These are phyloP conservation scores for Hippotragus niger DNA, from an alignment of 2,113 vertebrate genomes.

Conservation along the genomic window DNA sequence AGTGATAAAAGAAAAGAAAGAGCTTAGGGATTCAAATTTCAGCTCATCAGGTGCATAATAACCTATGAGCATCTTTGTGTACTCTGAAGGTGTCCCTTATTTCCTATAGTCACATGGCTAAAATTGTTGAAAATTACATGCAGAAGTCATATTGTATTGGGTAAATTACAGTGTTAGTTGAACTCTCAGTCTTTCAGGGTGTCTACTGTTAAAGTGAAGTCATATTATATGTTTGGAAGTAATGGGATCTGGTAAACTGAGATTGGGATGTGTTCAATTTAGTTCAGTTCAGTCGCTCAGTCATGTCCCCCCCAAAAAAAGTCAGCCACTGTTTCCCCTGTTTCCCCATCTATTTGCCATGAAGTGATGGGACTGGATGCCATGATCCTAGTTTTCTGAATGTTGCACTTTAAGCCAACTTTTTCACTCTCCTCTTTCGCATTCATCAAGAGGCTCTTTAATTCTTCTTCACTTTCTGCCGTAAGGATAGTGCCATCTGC, in stretches of 20 bases:
- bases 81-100: background rate
- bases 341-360: too few species aligned
- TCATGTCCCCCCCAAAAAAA: background rate
- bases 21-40: background rate
- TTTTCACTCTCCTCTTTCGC: too few species aligned
- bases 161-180: background rate
- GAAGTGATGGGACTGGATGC: too few species aligned
- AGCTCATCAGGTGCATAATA: background rate
- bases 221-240: background rate
- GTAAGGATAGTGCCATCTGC: too few species aligned
- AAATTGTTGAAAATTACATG: background rate
- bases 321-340: too few species aligned
- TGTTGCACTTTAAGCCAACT: too few species aligned
- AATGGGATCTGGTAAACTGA: background rate
- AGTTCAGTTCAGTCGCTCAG: background rate
- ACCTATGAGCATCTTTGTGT: background rate
- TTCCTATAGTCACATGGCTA: background rate
- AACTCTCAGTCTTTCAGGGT: background rate
- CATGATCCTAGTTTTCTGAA: too few species aligned
- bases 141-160: background rate
- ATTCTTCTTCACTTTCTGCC: too few species aligned
- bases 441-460: too few species aligned
- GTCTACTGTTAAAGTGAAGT: background rate
- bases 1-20: background rate
- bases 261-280: background rate